Base-by-base conservation (phyloP, 92 coral and sea anemone genomes). In the Parazoanthus atlanticus region DNA sequence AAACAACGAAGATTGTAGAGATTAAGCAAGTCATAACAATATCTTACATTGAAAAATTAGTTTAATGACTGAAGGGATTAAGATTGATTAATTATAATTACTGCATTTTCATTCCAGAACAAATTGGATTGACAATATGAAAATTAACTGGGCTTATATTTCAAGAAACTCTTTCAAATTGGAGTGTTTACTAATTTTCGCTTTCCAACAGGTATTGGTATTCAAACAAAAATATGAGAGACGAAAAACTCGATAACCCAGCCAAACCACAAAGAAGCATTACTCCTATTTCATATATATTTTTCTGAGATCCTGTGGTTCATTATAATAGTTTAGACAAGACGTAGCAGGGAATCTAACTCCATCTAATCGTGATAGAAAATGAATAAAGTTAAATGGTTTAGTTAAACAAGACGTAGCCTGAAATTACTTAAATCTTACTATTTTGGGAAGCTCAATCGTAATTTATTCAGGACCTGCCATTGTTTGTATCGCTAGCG, bases 401-500 rank as follows among this genome's bases (percentile, higher is more conserved):
- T 61, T 61, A 5, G 26, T 19, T 21, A 61, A 17, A 61, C 69
- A 21, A 61, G 21, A 61, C 1, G 8, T 19, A 10, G n/a, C 17
- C 21, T 61, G 26, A 21, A 61, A 61, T 15, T 15, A 29, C 8
- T 43, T 43, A 38, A 84, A 29, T 84, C 36, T 69, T 7, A 29
- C 29, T 71, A 26, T 41, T 43, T 1, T 8, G 72, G 43, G 19
- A 17, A 81, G 46, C 31, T 26, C 56, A 13, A 16, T 29, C 43
- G 32, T 84, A 84, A 84, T 70, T 70, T 84, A 84, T 84, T 41
- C 87, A 70, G 65, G 78, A 84, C 87, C 87, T 84, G 87, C 12
- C 17, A 70, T 13, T 84, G 87, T 70, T 84, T 84, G 47, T 26
- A 67, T 41, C n/a, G 10, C 6, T 7, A 41, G 52, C 29, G 79